Conservation (phyloP, 2,888 invertebrate species). For the Luperina testacea region DNA sequence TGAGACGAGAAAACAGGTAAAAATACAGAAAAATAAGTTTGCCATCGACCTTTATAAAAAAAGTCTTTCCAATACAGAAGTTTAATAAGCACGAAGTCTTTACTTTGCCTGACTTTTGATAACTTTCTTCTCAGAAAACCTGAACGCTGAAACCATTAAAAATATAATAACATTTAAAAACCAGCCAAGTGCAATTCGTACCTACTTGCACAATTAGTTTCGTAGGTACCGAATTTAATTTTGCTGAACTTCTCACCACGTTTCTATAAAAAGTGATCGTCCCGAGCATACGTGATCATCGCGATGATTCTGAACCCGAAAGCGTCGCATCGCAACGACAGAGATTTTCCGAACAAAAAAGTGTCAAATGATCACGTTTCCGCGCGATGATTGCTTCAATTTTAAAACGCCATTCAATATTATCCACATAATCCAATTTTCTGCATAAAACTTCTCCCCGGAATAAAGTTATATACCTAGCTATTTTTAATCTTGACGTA, state of each 20-base stretch:
- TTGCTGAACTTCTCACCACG: neutral
- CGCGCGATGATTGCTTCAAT: neutral
- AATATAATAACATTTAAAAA: slow-evolving; percentile 24
- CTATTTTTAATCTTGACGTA: neutral
- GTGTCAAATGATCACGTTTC: neutral
- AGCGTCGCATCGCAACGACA: neutral
- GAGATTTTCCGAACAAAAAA: neutral
- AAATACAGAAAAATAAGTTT: slow-evolving; percentile 10
- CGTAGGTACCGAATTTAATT: neutral
- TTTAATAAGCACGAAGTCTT: slow-evolving; percentile 33
- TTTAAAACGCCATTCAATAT: neutral
- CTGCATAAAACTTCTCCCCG: neutral
- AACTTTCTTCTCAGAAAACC: slow-evolving; percentile 9
- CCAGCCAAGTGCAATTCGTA: neutral
- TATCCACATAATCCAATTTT: neutral
- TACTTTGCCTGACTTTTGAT: slow-evolving; percentile 16
- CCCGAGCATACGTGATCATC: too few species aligned
- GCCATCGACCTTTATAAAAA: neutral
- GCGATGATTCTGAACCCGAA: neutral
- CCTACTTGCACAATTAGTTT: neutral
- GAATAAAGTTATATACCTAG: neutral
- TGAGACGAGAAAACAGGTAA: neutral
- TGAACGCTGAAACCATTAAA: slow-evolving; percentile 14
- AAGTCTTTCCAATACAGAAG: slow-evolving; percentile 25
- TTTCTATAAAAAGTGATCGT: neutral